These are phyloP conservation scores for Sebastes matsubarae DNA, from an alignment of 2,797 vertebrate genomes.

Conservation along the genomic window DNA sequence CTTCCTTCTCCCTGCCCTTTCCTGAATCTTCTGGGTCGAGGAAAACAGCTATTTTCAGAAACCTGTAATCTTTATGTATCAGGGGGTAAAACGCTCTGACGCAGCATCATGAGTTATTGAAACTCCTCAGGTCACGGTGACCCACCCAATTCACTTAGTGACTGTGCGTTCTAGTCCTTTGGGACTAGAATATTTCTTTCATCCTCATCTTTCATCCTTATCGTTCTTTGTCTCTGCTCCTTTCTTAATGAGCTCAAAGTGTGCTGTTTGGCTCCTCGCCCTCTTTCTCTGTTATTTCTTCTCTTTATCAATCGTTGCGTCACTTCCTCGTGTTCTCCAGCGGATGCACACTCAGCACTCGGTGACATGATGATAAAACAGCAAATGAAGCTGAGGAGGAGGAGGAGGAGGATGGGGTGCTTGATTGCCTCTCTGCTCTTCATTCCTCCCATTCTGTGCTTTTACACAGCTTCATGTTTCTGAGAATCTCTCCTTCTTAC, in stretches of 20 bases:
- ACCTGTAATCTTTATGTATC: constrained; percentile 1
- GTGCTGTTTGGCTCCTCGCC: not conserved
- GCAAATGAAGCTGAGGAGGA: not conserved
- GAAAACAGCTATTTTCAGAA: constrained; percentile 31
- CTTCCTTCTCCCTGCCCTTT: not conserved
- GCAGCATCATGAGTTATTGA: not conserved
- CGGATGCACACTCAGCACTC: constrained; percentile 36
- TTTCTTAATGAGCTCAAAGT: not conserved
- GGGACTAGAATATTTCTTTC: not conserved
- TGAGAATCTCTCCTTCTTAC: not conserved
- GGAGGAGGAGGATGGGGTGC: not conserved
- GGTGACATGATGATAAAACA: constrained; percentile 10
- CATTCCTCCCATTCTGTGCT: not conserved
- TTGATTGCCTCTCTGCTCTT: not conserved
- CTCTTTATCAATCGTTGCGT: constrained; percentile 3
- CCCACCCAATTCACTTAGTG: not conserved
- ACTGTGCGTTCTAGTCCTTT: too few species aligned
- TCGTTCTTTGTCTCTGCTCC: not conserved
- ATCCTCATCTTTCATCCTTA: not conserved
- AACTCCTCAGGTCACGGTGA: not conserved
- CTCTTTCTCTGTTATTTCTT: not conserved
- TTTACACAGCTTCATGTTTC: constrained; percentile 40
- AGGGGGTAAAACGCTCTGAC: not conserved
- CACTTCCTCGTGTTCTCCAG: constrained; percentile 30
- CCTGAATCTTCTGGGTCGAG: not conserved